phyloP scores from a whole-genome alignment of 92 coral and sea anemone genomes.

The Meandrina meandrites region DNA sequence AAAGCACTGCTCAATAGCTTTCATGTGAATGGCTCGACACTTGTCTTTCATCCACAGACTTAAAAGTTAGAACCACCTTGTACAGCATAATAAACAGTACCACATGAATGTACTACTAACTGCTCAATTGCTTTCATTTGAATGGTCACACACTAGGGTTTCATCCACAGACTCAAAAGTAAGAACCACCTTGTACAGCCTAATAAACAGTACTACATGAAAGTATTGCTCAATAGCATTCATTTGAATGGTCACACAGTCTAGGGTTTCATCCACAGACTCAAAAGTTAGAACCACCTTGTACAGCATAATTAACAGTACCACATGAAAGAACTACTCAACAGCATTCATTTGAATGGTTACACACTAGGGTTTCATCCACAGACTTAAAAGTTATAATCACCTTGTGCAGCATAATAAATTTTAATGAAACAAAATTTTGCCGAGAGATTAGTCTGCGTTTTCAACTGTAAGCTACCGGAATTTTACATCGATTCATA shows the following conservation, averaged over 20 bases:
- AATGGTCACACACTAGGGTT: background rate
- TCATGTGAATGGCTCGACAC: no score
- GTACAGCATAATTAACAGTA: background rate
- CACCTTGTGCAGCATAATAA: background rate
- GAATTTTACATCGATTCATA: background rate
- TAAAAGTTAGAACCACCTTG: no score
- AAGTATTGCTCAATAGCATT: background rate
- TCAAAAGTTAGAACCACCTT: no score
- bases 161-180: background rate
- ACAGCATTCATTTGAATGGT: background rate
- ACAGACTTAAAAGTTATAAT: no score
- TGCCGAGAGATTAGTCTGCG: background rate
- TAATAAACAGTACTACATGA: background rate
- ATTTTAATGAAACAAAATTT: background rate
- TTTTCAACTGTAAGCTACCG: background rate
- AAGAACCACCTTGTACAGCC: background rate
- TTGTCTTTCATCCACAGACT: no score
- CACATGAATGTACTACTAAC: no score
- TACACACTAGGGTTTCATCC: background rate
- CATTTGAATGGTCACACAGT: background rate
- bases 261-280: no score
- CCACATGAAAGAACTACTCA: background rate
- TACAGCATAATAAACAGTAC: no score
- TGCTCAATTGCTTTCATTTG: no score
- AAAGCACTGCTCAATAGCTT: background rate